Evolutionary conservation across 64 coral and sea anemone species (phyloP).

Genomic region (Platygyra sinensis): DNA sequence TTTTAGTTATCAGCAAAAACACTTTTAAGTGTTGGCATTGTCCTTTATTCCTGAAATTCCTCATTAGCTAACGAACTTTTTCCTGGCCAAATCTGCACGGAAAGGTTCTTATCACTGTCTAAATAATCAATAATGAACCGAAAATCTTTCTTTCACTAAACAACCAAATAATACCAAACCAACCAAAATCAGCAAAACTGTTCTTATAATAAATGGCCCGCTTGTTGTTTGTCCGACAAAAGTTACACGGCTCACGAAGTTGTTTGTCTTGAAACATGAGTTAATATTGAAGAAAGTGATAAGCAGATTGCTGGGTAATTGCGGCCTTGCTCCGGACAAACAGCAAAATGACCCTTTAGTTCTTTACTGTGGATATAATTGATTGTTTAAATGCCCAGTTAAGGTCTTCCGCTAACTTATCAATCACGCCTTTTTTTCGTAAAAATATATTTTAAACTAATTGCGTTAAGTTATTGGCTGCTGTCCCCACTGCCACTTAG

Average conservation of each 20-base stretch:
- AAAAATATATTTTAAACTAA: background rate
- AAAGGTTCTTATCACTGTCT: no score
- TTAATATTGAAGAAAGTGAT: no score
- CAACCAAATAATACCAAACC: no score
- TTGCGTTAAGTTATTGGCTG: background rate
- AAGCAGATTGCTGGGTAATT: no score
- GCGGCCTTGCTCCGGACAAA: conserved; percentile 4
- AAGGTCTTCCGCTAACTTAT: background rate
- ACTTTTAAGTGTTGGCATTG: no score
- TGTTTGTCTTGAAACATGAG: background rate
- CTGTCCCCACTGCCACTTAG: conserved; percentile 31
- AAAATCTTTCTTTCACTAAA: no score
- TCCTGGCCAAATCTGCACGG: no score
- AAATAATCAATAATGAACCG: no score
- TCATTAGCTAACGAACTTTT: no score
- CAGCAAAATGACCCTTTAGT: background rate
- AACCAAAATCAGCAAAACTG: background rate
- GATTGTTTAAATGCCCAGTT: background rate
- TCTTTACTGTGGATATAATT: background rate
- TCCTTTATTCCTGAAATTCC: no score
- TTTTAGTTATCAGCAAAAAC: no score
- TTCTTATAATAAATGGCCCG: background rate
- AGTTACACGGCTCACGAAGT: background rate
- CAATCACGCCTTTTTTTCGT: background rate
- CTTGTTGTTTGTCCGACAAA: background rate